Conservation (phyloP, 2,888 invertebrate genomes). For the Tipula vernalis region DNA sequence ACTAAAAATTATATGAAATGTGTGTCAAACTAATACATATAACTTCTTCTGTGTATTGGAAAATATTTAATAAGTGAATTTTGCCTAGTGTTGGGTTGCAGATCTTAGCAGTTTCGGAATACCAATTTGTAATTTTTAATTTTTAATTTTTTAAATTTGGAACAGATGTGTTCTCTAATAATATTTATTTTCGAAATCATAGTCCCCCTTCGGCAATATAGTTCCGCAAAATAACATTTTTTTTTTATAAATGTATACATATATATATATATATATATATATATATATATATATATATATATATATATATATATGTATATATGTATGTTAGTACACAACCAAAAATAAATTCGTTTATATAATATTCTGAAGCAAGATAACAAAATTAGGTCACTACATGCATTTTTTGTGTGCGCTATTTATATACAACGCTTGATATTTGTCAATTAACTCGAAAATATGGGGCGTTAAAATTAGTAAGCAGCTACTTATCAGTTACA, state of each 20-base stretch:
- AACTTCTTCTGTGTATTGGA: neutral
- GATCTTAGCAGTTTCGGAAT: neutral
- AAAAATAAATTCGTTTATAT: neutral
- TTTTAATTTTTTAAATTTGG: neutral
- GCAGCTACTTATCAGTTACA: neutral
- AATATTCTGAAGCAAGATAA: neutral
- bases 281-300: neutral
- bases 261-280: neutral
- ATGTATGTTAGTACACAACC: neutral
- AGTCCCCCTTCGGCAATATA: neutral
- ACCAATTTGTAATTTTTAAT: neutral
- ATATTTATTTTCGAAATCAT: neutral
- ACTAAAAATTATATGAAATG: constrained; percentile 6
- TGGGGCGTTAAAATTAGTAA: neutral
- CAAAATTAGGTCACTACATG: neutral
- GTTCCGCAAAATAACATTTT: neutral
- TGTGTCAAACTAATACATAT: constrained; percentile 7
- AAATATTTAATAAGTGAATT: neutral
- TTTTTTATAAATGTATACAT: neutral
- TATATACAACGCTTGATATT: neutral
- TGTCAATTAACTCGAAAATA: neutral
- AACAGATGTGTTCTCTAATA: neutral
- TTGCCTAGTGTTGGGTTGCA: neutral
- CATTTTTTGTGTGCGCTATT: neutral
- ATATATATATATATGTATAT: neutral